Percentiles rank a stretch among this genome's conserved stretches.
These are phyloP conservation scores for Ceratoteleas bidentatus DNA, from an alignment of 1,140 invertebrate species.

Conservation along the genomic window DNA sequence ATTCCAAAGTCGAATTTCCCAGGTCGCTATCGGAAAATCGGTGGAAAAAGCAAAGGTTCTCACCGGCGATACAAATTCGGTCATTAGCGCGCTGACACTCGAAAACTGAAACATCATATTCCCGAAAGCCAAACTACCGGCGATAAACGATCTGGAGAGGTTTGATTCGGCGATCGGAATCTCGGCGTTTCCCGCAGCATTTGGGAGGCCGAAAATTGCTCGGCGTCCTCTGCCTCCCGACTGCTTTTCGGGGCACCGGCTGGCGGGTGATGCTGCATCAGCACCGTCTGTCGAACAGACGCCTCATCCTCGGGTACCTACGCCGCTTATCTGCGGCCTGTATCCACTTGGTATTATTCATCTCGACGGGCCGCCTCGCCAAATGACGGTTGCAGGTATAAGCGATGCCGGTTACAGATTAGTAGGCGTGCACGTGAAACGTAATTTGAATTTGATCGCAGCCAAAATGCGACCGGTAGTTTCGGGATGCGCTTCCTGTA, in stretches of 20 bases:
- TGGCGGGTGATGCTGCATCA: slow-evolving; percentile 59
- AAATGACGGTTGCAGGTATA: slow-evolving; percentile 67
- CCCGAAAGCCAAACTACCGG: slow-evolving; percentile 44
- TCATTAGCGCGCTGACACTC: slow-evolving; percentile 30
- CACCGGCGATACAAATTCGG: slow-evolving; percentile 10
- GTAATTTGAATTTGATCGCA: slow-evolving; percentile 58
- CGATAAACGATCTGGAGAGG: slow-evolving; percentile 35
- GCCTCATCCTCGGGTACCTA: slow-evolving; percentile 49
- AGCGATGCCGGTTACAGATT: slow-evolving; percentile 57
- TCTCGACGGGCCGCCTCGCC: slow-evolving; percentile 43
- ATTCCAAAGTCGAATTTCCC: no score
- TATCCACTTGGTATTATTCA: slow-evolving; percentile 59
- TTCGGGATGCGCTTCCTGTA: not conserved
- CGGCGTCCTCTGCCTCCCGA: slow-evolving; percentile 25
- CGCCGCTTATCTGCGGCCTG: slow-evolving; percentile 51
- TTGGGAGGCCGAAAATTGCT: slow-evolving; percentile 51
- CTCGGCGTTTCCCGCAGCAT: slow-evolving; percentile 53
- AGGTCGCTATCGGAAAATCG: no score
- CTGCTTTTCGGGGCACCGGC: slow-evolving; percentile 40
- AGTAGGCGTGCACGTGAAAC: slow-evolving; percentile 47
- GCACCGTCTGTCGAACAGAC: slow-evolving; percentile 64
- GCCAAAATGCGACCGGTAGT: slow-evolving; percentile 27
- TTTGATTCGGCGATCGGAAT: slow-evolving; percentile 39
- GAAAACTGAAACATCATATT: slow-evolving; percentile 57
- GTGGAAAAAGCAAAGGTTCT: not conserved